Evolutionary conservation across 1,140 invertebrate genomes (phyloP), one percentile per base, ranked within the genome.

Genomic region (Epicauta chinensis): DNA sequence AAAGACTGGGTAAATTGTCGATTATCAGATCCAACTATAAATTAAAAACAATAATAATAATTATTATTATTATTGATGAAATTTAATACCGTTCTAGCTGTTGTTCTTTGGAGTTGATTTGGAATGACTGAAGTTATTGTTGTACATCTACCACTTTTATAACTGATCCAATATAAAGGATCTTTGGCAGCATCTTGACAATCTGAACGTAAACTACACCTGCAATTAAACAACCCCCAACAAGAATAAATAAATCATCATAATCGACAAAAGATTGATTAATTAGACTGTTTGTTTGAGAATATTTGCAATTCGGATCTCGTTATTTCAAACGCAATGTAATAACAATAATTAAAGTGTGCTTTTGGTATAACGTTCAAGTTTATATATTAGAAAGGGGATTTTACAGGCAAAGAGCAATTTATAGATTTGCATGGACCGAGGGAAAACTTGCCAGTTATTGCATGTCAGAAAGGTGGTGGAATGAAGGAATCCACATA

Each of bases 161-260:
- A 97, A 10, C 91, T 90, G 55, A 98, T 89, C 95, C 95, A 98
- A 67, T 94, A 93, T 4, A 96, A 74, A 2, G 89, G 87, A 74
- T 95, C 91, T 69, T 93, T 89, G 16, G 89, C 87, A 40, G 91
- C 88, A 65, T 96, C 91, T 66, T 89, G 86, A 70, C 95, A 98
- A 63, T 93, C 89, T 37, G 86, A 89, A 34, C 90, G 78, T 17
- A 95, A 73, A 59, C 91, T 96, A 71, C 95, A 98, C 65, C 80
- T 82, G 52, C 53, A 23, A 23, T 23, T 23, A 23, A 23, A 23
- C 23, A n/a, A n/a, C n/a, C n/a, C n/a, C n/a, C n/a, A n/a, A n/a
- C n/a, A n/a, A n/a, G 23, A 23, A 23, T 7, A 23, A 23, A 23
- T 23, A 23, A n/a, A 5, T 23, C 23, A 23, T 5, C 23, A 23